These are phyloP conservation scores for Alces alces DNA, from an alignment of 2,113 vertebrate species.

Conservation along the genomic window DNA sequence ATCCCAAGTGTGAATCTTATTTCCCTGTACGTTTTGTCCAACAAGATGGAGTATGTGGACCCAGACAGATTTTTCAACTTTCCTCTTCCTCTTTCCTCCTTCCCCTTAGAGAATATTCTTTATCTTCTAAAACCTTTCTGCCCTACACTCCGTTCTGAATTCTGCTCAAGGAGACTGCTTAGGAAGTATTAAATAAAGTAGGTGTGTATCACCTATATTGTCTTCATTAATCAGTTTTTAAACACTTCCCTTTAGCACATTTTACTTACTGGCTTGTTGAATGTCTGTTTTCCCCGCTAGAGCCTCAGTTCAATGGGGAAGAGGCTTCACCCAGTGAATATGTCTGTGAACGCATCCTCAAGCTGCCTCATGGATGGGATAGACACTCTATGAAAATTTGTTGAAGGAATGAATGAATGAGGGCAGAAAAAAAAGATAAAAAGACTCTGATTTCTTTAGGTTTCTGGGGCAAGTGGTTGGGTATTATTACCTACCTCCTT, in stretches of 20 bases:
- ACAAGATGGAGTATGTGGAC: background rate
- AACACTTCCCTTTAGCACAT: background rate
- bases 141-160: background rate
- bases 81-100: background rate
- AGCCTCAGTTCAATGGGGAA: background rate
- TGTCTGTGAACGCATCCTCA: background rate
- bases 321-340: background rate
- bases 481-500: background rate
- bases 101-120: background rate
- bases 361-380: background rate
- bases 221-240: background rate
- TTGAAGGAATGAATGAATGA: background rate
- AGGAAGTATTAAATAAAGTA: background rate
- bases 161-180: background rate
- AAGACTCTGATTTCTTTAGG: background rate
- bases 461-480: fast-evolving
- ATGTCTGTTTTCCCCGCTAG: background rate
- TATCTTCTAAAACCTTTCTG: background rate
- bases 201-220: background rate
- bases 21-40: background rate
- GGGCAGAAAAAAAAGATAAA: background rate
- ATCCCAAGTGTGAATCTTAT: background rate
- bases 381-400: background rate
- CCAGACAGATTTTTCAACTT: background rate
- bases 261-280: background rate